Conservation (phyloP, 1,140 invertebrate genomes). For the Conopomorpha cramerella region DNA sequence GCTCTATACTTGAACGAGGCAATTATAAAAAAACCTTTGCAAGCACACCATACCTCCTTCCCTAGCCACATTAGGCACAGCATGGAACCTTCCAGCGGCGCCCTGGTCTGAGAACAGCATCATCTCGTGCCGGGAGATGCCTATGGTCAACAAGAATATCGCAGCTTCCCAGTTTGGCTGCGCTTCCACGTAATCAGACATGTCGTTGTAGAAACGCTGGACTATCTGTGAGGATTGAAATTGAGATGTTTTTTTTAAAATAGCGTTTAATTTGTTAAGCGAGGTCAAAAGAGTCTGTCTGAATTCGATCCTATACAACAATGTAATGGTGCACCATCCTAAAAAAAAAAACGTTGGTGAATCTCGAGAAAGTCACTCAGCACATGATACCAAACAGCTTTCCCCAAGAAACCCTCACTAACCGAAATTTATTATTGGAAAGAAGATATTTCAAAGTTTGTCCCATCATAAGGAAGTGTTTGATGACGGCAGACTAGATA, state of each 20-base stretch:
- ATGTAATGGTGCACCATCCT: too few species aligned
- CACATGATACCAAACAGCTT: too few species aligned
- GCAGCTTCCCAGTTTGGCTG: constrained; percentile 36
- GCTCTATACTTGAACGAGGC: too few species aligned
- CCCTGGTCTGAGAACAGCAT: constrained; percentile 35
- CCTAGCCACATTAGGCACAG: constrained; percentile 26
- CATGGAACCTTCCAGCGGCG: constrained; percentile 25
- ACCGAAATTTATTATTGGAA: too few species aligned
- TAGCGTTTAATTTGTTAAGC: not conserved
- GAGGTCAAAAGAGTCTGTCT: too few species aligned
- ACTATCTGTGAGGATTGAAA: constrained; percentile 16
- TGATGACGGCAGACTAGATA: too few species aligned
- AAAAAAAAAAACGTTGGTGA: too few species aligned
- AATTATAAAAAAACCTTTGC: constrained; percentile 5
- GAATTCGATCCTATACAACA: too few species aligned
- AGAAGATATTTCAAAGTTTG: too few species aligned
- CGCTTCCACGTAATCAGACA: constrained; percentile 31
- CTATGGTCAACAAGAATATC: constrained; percentile 18
- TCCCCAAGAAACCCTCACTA: too few species aligned
- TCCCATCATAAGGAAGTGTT: too few species aligned
- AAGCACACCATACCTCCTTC: constrained; percentile 19
- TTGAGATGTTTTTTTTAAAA: not conserved
- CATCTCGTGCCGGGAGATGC: constrained; percentile 18
- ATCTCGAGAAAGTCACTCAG: too few species aligned
- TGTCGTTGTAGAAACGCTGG: constrained; percentile 27